Conservation (phyloP, 53 echinoderm and acorn worm genomes). For the Apostichopus leukothele region DNA sequence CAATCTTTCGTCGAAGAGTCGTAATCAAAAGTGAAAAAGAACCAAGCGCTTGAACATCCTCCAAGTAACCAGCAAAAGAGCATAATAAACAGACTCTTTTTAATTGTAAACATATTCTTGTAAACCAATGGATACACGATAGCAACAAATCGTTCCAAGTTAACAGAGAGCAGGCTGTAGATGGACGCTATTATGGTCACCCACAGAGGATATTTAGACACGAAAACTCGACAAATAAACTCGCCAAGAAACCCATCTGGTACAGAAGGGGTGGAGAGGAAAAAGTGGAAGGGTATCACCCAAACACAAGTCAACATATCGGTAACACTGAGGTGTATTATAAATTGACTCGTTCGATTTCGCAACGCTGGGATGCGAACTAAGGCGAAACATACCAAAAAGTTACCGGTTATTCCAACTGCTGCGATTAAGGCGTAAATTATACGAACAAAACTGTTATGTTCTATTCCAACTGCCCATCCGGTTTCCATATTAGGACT, state of each 20-base stretch:
- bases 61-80: constrained; percentile 74
- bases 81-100: constrained; percentile 55
- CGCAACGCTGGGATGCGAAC: constrained; percentile 67
- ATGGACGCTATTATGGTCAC: constrained; percentile 77
- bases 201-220: constrained; percentile 86
- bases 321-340: constrained; percentile 71
- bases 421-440: constrained; percentile 71
- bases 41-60: constrained; percentile 63
- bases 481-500: constrained; percentile 33
- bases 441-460: constrained; percentile 59
- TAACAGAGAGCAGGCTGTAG: constrained; percentile 74
- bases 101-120: constrained; percentile 59
- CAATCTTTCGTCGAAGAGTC: constrained; percentile 41
- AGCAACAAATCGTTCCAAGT: constrained; percentile 85
- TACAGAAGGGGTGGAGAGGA: constrained; percentile 50
- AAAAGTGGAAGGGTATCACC: constrained; percentile 78
- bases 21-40: constrained; percentile 69
- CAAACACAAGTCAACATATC: constrained; percentile 73
- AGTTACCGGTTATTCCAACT: constrained; percentile 78
- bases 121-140: constrained; percentile 80
- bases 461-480: constrained; percentile 83
- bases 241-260: constrained; percentile 70
- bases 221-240: constrained; percentile 75
- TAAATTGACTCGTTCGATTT: constrained; percentile 74
- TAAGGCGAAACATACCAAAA: constrained; percentile 79